Conservation (phyloP, 2,888 invertebrate species). For the Stenodema calcarata region DNA sequence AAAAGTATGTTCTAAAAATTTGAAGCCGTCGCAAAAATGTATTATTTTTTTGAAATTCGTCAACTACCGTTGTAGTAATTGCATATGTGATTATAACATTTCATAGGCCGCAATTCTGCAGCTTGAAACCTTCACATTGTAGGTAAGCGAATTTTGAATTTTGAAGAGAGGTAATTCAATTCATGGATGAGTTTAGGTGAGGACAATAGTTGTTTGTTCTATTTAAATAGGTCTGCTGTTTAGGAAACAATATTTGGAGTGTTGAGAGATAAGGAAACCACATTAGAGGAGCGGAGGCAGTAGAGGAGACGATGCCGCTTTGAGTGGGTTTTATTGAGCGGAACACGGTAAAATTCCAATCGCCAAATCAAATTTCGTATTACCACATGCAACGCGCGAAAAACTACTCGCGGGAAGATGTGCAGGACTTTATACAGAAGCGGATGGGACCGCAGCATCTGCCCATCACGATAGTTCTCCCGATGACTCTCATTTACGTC, state of each 20-base stretch:
- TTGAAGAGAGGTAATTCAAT: slow-evolving; percentile 4
- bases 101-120: too few relatives aligned
- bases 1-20: too few relatives aligned
- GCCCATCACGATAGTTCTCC: slow-evolving; percentile 63
- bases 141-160: neutral
- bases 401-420: slow-evolving; percentile 54
- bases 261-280: slow-evolving; percentile 23
- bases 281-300: slow-evolving; percentile 2
- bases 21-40: too few relatives aligned
- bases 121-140: neutral
- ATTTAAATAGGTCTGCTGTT: slow-evolving; percentile 44
- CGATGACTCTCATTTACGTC: slow-evolving; percentile 74
- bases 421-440: slow-evolving; percentile 68
- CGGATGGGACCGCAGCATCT: slow-evolving; percentile 71
- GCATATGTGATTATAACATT: too few relatives aligned
- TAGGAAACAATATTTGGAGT: slow-evolving; percentile 44
- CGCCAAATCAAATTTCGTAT: neutral
- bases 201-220: slow-evolving; percentile 36
- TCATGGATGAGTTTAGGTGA: neutral
- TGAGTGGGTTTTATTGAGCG: neutral
- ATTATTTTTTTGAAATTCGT: too few relatives aligned
- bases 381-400: neutral
- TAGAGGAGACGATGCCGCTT: slow-evolving; percentile 17
- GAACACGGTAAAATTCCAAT: neutral
- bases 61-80: too few relatives aligned